Conservation (phyloP, 2,113 vertebrate species). For the Anoplopoma fimbria region DNA sequence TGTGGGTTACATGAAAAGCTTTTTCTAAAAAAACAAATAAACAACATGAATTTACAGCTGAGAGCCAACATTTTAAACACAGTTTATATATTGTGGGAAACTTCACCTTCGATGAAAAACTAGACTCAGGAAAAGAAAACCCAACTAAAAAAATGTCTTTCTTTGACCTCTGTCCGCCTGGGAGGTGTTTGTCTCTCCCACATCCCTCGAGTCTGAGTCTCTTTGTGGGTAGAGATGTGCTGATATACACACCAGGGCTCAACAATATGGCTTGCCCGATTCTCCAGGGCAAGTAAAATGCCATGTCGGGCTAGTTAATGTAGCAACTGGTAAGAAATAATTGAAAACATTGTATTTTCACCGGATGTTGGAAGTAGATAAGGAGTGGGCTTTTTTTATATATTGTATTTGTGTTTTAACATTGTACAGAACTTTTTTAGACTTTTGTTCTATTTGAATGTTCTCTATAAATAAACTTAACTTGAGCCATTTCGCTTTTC, state of each 20-base stretch:
- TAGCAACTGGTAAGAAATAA: background rate
- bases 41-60: background rate
- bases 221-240: background rate
- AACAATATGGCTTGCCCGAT: background rate
- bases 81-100: conserved; percentile 14
- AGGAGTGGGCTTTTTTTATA: background rate
- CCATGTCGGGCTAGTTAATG: too few species aligned
- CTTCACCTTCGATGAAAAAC: conserved; percentile 49
- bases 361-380: background rate
- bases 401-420: background rate
- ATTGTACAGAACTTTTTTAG: background rate
- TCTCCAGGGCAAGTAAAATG: background rate
- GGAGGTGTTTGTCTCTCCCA: background rate
- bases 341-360: background rate
- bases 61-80: conserved; percentile 8
- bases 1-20: background rate
- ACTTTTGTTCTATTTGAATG: background rate
- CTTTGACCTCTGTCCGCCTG: background rate
- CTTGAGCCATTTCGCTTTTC: background rate
- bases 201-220: background rate
- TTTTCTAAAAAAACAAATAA: background rate
- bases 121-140: conserved; percentile 36
- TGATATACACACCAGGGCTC: background rate
- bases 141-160: conserved; percentile 27
- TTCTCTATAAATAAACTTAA: background rate